Conservation (phyloP, 2,888 invertebrate species). For the Drosophila falleni region DNA sequence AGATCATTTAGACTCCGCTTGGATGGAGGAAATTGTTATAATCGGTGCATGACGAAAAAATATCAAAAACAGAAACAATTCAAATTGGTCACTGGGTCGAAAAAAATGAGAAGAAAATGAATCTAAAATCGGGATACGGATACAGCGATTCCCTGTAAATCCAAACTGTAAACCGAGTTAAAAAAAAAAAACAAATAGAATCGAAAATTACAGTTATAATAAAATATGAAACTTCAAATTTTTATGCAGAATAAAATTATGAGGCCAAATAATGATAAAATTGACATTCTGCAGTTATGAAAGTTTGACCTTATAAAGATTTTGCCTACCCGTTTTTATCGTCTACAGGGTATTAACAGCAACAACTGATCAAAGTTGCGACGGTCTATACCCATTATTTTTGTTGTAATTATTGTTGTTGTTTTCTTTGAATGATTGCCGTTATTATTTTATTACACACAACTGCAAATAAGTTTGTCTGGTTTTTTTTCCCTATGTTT, state of each 20-base stretch:
- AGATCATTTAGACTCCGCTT: constrained; percentile 9
- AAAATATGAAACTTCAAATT: too few species aligned
- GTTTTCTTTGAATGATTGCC: constrained; percentile 57
- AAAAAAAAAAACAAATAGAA: too few species aligned
- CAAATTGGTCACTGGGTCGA: constrained; percentile 47
- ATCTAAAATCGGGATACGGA: too few species aligned
- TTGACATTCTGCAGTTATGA: too few species aligned
- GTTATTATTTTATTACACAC: constrained; percentile 67
- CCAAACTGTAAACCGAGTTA: too few species aligned
- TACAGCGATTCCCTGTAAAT: too few species aligned
- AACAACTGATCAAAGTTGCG: constrained; percentile 19
- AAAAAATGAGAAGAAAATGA: too few species aligned
- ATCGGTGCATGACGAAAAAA: constrained; percentile 48
- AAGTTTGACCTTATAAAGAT: too few species aligned
- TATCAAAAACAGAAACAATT: constrained; percentile 24
- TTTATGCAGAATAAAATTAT: too few species aligned
- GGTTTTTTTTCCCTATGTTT: constrained; percentile 4
- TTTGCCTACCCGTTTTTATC: neutral
- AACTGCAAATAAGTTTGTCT: constrained; percentile 40
- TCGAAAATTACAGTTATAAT: too few species aligned
- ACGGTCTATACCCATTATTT: constrained; percentile 48
- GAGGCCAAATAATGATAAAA: too few species aligned
- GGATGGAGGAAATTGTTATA: constrained; percentile 17
- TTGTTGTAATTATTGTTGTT: constrained; percentile 15
- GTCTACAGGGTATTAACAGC: constrained; percentile 15